Base-by-base conservation (phyloP, 2,113 vertebrate species). In the Actinemys pallida region DNA sequence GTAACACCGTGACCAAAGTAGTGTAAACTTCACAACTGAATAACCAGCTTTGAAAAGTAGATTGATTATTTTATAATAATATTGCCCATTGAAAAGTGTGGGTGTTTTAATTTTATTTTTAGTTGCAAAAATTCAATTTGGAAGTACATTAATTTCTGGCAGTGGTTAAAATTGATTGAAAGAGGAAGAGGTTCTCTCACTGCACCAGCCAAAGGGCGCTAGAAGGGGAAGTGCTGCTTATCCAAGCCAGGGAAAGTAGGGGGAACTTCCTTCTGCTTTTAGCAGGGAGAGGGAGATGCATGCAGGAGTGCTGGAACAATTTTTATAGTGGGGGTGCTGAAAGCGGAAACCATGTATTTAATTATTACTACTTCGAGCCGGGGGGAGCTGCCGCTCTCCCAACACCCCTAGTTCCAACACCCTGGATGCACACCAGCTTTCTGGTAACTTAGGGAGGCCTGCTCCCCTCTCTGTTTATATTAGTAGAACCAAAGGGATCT, bases 181-280 rank as follows among this genome's bases (percentile, higher is more conserved):
- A 42, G 6, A 47, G n/a, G 57, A 62, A 50, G 9, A 25, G 75
- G 84, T 8, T 1, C 14, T 76, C 65, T 53, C 59, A 31, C 11
- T 4, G 0, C 29, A 39, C 20, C 14, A 14, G 12, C 49, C 45
- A 7, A 0, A 0, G 35, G 35, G 82, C 14, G 0, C 0, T 1
- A 2, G 2, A 9, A n/a, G 27, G 17, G 17, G 49, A 24, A 88
- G 80, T n/a, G 4, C 31, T 78, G 42, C 57, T 75, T 17, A 19
- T 24, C 83, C 78, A 85, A 79, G 86, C 8, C 53, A 72, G 83
- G 7, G 10, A 42, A 10, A 1, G 20, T 83, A 75, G 72, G 10
- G 5, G 52, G 54, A 7, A 5, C 24, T 81, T 3, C 57, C 57
- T n/a, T 69, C 65, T 69, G 65, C 35, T n/a, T 69, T 59, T 29